phyloP scores from a whole-genome alignment of 2,797 vertebrate genomes.

The Distichodus sexfasciatus region DNA sequence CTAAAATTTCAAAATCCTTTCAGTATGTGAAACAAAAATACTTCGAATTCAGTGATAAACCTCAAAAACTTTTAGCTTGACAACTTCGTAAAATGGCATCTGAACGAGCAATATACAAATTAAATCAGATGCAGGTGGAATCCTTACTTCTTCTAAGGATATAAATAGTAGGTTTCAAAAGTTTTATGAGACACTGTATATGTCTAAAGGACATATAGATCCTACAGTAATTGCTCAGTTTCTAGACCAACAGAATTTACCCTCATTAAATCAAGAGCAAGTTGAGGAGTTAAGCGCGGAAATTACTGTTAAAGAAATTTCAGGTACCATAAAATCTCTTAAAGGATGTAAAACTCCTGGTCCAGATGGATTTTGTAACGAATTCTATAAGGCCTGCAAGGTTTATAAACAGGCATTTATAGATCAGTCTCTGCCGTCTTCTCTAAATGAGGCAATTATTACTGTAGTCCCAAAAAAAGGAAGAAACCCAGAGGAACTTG shows the following conservation, averaged over 20 bases:
- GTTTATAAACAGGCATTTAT: background rate
- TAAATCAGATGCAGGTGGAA: background rate
- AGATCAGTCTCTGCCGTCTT: background rate
- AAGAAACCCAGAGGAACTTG: background rate
- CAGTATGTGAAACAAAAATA: background rate
- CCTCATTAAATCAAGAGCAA: background rate
- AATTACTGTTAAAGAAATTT: background rate
- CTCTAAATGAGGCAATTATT: constrained; percentile 3
- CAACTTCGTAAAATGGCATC: background rate
- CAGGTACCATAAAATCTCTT: background rate
- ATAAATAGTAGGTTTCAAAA: background rate
- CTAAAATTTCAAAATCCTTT: background rate
- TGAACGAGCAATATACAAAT: background rate
- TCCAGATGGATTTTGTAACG: constrained; percentile 5
- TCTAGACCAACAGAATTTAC: background rate
- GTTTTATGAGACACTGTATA: background rate
- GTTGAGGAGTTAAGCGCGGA: background rate
- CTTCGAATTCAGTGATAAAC: background rate
- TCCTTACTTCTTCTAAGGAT: background rate
- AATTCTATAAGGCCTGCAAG: constrained; percentile 9
- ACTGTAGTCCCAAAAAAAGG: constrained; percentile 10
- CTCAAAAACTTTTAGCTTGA: background rate
- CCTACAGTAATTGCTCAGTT: background rate
- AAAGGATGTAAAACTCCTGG: background rate
- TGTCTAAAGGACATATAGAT: background rate